These are phyloP conservation scores for Listrodromus nycthemerus DNA, from an alignment of 2,888 invertebrate species.

Conservation along the genomic window DNA sequence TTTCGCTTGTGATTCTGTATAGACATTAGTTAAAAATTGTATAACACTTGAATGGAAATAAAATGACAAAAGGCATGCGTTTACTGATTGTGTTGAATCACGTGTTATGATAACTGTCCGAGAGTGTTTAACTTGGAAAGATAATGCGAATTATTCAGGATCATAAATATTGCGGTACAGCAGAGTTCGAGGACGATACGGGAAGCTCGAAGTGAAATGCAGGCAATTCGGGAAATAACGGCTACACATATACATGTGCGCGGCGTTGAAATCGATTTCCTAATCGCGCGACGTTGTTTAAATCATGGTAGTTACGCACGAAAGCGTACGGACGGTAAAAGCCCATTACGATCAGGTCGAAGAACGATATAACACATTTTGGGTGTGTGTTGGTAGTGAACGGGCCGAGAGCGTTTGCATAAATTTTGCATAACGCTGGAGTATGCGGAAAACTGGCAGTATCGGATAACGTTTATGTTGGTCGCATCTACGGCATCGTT, in stretches of 20 bases:
- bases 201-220: constrained; percentile 2
- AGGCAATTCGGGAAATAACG: constrained; percentile 26
- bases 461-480: not conserved
- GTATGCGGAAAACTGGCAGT: not conserved
- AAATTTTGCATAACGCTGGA: constrained; percentile 11
- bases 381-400: not conserved
- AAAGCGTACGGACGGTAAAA: constrained; percentile 10
- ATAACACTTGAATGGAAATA: no score
- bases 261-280: constrained; percentile 24
- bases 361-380: constrained; percentile 5
- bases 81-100: not conserved
- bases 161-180: constrained; percentile 23
- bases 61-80: no score
- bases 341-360: not conserved
- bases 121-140: not conserved
- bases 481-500: not conserved
- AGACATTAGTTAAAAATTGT: no score
- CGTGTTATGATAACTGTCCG: constrained; percentile 19
- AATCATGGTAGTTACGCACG: constrained; percentile 33
- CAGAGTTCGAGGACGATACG: not conserved
- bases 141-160: constrained; percentile 42
- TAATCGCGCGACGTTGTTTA: constrained; percentile 20
- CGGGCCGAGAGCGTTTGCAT: constrained; percentile 15
- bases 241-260: not conserved
- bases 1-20: no score